These are phyloP conservation scores for Porites rus DNA, from an alignment of 92 coral and sea anemone species.

Conservation along the genomic window DNA sequence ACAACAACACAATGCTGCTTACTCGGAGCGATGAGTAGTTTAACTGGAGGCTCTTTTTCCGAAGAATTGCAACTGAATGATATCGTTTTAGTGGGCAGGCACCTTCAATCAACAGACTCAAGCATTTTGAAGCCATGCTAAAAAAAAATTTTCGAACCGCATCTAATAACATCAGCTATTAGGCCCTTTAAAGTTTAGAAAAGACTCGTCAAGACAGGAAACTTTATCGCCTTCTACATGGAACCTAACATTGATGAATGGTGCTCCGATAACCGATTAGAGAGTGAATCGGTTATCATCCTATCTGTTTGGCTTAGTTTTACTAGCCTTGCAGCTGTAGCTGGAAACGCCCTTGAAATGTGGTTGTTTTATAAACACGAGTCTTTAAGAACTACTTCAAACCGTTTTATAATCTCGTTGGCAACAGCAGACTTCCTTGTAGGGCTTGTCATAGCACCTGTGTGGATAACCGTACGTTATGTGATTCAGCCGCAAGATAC, in stretches of 20 bases:
- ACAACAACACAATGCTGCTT: too few species aligned
- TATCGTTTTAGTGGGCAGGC: too few species aligned
- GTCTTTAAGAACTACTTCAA: constrained; percentile 39
- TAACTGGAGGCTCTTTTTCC: too few species aligned
- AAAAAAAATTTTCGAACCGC: too few species aligned
- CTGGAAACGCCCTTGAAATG: constrained; percentile 24
- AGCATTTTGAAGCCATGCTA: too few species aligned
- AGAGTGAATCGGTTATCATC: not conserved
- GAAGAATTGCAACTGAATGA: too few species aligned
- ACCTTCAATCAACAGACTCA: too few species aligned
- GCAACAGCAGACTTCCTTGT: constrained; percentile 44
- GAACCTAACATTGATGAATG: not conserved
- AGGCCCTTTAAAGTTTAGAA: not conserved
- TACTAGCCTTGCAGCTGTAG: constrained; percentile 10
- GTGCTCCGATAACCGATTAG: not conserved
- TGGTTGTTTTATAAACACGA: constrained; percentile 22
- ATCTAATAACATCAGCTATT: not conserved
- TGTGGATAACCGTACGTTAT: not conserved
- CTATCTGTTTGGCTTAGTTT: constrained; percentile 1
- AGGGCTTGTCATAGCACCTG: constrained; percentile 34
- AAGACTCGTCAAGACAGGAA: not conserved
- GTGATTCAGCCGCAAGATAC: not conserved
- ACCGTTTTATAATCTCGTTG: constrained; percentile 35
- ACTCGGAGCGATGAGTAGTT: too few species aligned
- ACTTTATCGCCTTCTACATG: not conserved